Base-by-base conservation (phyloP, 2,888 invertebrate species). In the Microdon myrmicae region DNA sequence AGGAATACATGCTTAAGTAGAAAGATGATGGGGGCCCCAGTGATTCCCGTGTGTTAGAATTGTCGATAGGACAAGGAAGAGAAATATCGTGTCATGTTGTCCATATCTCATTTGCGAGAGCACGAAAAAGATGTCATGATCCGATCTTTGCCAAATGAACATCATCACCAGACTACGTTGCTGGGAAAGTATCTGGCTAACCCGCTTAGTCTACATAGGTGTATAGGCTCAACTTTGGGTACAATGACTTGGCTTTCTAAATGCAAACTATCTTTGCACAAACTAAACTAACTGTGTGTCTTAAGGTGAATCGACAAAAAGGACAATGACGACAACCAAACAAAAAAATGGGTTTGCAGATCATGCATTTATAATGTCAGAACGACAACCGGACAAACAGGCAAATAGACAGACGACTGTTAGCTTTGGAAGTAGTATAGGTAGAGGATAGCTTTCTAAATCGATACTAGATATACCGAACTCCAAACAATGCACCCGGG, bases 61-160 rank as follows among this genome's bases (percentile, higher is more conserved):
- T 44, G 44, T 55, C 14, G 41, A 9, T 37, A 34, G 26, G 37
- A 23, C 41, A 34, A 47, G 47, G 47, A 47, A 29, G 6, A 34
- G 51, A 61, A 55, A 64, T 64, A 53, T 58, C 56, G 64, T 64
- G 53, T 66, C 58, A 66, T 66, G 54, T 59, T 48, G 58, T 38
- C 66, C 66, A 66, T 66, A 66, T 66, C 66, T 66, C 66, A 66
- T 68, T 68, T 59, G 66, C 51, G 38, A 58, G 60, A 61, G 69
- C 70, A 70, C 70, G 70, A 70, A 70, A 69, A 66, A 69, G 68
- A 64, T 70, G 70, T 76, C 73, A 74, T 73, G 72, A 73, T 75
- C 74, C 69, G 70, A 71, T 73, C 71, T 73, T 69, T 72, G 69
- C 71, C 71, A 70, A 74, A 74, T 74, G 74, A 74, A 72, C 74